These are phyloP conservation scores for Drosophila borealis DNA, from an alignment of 2,888 invertebrate genomes.

Conservation along the genomic window DNA sequence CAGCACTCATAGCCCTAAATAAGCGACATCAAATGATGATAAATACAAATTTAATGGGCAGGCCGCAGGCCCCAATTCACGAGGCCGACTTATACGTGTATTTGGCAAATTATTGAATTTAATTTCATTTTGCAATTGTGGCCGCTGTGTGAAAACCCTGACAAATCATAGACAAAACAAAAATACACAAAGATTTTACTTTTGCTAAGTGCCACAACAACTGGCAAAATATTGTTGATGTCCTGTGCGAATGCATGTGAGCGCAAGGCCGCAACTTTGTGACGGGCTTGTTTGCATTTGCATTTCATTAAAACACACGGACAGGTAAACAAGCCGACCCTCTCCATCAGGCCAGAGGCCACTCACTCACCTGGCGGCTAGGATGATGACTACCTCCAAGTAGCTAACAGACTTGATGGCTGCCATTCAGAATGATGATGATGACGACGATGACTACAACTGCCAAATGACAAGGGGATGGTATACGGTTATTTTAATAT, in stretches of 20 bases:
- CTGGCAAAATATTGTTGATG: conserved; percentile 3
- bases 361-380: conserved; percentile 30
- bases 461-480: conserved; percentile 42
- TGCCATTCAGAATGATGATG: conserved; percentile 35
- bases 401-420: conserved; percentile 35
- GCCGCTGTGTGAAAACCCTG: conserved; percentile 40
- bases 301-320: conserved; percentile 75
- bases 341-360: conserved; percentile 17
- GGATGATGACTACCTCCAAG: conserved; percentile 45
- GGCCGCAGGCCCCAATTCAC: conserved; percentile 14
- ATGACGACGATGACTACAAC: neutral
- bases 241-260: conserved; percentile 1
- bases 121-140: conserved; percentile 57
- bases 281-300: conserved; percentile 66
- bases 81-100: neutral
- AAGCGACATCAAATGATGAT: conserved; percentile 62
- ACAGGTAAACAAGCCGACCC: conserved; percentile 61
- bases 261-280: conserved; percentile 28
- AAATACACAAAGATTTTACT: conserved; percentile 54
- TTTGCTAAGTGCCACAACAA: conserved; percentile 53
- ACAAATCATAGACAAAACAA: conserved; percentile 31
- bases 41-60: conserved; percentile 61
- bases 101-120: conserved; percentile 45
- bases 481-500: conserved; percentile 9
- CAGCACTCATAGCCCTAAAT: conserved; percentile 24